These are phyloP conservation scores for Epinephelus lanceolatus DNA, from an alignment of 2,113 vertebrate genomes.

Conservation along the genomic window DNA sequence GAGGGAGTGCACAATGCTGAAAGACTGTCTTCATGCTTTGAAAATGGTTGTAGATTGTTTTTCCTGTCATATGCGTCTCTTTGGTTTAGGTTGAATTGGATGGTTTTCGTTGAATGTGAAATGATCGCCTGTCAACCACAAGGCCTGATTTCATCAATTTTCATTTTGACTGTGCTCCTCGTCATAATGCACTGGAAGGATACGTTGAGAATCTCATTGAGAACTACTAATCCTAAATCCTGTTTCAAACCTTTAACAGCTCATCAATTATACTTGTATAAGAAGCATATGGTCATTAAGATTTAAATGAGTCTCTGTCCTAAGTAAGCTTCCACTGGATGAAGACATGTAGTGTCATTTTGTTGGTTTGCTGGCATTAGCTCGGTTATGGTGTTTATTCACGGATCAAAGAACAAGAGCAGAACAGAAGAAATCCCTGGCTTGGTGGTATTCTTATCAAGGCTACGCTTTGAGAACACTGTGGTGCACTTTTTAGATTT, in stretches of 20 bases:
- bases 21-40: neutral
- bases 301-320: constrained; percentile 26
- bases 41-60: constrained; percentile 3
- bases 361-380: constrained; percentile 22
- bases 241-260: constrained; percentile 44
- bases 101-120: neutral
- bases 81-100: neutral
- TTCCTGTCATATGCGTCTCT: neutral
- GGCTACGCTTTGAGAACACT: constrained; percentile 43
- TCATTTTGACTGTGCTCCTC: neutral
- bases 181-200: neutral
- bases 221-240: constrained; percentile 7
- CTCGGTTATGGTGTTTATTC: constrained; percentile 45
- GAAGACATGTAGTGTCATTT: constrained; percentile 22
- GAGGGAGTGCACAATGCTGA: neutral
- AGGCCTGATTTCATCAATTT: constrained; percentile 27
- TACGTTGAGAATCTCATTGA: neutral
- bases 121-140: neutral
- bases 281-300: constrained; percentile 34
- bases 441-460: constrained; percentile 54
- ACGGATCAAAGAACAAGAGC: constrained; percentile 41
- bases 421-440: constrained; percentile 46
- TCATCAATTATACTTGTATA: constrained; percentile 40
- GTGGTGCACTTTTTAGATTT: constrained; percentile 55
- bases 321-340: constrained; percentile 4